Percentiles rank a stretch among this genome's conserved stretches.
phyloP scores from a whole-genome alignment of 2,888 invertebrate genomes.

The Chrysolina oricalcia region DNA sequence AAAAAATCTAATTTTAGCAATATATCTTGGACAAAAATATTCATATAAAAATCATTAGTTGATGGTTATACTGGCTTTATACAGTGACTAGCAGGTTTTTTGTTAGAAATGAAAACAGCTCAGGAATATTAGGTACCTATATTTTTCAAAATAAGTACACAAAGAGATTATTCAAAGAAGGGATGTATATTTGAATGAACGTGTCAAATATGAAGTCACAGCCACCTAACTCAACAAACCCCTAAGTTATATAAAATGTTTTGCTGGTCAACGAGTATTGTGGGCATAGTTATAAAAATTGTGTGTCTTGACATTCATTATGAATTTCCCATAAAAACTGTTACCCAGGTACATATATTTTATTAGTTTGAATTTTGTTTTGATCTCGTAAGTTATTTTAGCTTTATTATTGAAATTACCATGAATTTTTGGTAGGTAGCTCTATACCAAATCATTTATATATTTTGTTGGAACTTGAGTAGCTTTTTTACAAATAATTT shows the following conservation, averaged over 20 bases:
- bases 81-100: background rate
- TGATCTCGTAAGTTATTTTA: conserved; percentile 20
- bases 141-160: too few relatives aligned
- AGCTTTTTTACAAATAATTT: conserved; percentile 1
- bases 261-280: background rate
- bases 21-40: too few relatives aligned
- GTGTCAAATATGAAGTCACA: too few relatives aligned
- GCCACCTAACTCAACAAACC: too few relatives aligned
- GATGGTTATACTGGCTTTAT: background rate
- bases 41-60: too few relatives aligned
- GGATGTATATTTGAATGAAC: too few relatives aligned
- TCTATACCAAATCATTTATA: background rate
- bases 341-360: background rate
- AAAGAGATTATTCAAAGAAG: too few relatives aligned
- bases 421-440: background rate
- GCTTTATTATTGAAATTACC: conserved; percentile 3
- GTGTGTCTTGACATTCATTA: background rate
- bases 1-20: too few relatives aligned
- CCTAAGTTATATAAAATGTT: too few relatives aligned
- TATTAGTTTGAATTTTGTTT: conserved; percentile 8
- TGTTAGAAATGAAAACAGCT: too few relatives aligned
- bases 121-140: too few relatives aligned
- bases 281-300: background rate
- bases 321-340: background rate
- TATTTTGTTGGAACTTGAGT: background rate